These are phyloP conservation scores for Syrrhaptes paradoxus DNA, from an alignment of 2,113 vertebrate species.

Conservation along the genomic window DNA sequence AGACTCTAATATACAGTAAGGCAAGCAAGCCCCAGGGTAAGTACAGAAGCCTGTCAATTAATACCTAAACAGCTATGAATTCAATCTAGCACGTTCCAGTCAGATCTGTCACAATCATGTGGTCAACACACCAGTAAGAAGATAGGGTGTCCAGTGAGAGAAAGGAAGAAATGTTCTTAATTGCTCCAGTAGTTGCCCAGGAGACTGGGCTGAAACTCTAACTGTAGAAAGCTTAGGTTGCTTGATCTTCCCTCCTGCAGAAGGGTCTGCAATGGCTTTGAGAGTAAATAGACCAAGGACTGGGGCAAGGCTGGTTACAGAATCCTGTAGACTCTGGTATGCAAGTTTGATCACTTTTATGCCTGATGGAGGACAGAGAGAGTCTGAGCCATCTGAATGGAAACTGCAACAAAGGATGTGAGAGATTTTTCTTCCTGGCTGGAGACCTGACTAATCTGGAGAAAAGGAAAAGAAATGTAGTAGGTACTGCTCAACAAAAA, in stretches of 20 bases:
- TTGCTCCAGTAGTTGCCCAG: background rate
- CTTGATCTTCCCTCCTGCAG: background rate
- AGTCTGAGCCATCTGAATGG: background rate
- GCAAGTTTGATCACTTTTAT: background rate
- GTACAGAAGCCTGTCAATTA: background rate
- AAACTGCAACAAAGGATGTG: background rate
- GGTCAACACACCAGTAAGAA: background rate
- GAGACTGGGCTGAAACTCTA: background rate
- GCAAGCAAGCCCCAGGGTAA: background rate
- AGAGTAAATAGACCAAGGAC: background rate
- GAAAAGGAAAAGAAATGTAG: background rate
- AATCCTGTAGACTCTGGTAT: background rate
- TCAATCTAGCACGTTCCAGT: background rate
- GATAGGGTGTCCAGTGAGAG: background rate
- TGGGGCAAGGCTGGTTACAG: background rate
- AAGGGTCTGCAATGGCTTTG: background rate
- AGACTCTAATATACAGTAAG: no score
- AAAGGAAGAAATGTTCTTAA: background rate
- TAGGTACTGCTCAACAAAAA: background rate
- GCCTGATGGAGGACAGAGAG: background rate
- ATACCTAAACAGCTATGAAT: background rate
- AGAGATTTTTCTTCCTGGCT: background rate
- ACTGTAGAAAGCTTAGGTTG: background rate
- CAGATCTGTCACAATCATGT: background rate
- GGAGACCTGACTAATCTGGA: background rate